Conservation (phyloP, 2,888 invertebrate species). For the Hirtodrosophila alboralis region DNA sequence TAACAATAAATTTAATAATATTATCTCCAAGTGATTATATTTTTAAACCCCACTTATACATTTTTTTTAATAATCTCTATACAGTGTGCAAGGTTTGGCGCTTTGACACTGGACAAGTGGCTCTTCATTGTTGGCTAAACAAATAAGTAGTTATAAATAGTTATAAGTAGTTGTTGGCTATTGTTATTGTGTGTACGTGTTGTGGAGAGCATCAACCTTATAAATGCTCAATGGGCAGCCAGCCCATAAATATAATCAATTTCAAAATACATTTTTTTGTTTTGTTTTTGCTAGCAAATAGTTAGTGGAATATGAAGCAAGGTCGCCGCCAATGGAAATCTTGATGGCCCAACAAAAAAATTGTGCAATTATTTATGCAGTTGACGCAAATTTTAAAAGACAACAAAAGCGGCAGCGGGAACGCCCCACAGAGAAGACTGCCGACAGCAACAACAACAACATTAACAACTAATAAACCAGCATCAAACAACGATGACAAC, state of each 20-base stretch:
- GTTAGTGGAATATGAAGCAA: constrained; percentile 34
- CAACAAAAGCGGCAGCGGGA: constrained; percentile 21
- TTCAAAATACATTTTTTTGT: constrained; percentile 20
- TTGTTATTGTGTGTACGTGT: constrained; percentile 38
- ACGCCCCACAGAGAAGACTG: constrained; percentile 18
- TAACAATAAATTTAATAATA: background rate
- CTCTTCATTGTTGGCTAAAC: constrained; percentile 26
- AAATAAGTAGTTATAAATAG: constrained; percentile 37
- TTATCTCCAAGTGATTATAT: background rate
- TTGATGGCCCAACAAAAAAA: constrained; percentile 21
- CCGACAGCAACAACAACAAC: constrained; percentile 2
- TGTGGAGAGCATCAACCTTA: constrained; percentile 50
- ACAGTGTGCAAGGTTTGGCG: constrained; percentile 31
- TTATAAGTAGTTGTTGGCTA: constrained; percentile 27
- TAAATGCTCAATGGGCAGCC: constrained; percentile 26
- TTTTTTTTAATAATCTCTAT: background rate
- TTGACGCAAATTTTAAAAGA: constrained; percentile 50
- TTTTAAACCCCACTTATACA: background rate
- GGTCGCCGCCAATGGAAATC: constrained; percentile 37
- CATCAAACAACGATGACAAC: constrained; percentile 39
- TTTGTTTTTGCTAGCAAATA: constrained; percentile 20
- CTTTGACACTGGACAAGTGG: constrained; percentile 15
- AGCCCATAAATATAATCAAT: constrained; percentile 30
- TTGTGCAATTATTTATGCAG: constrained; percentile 51
- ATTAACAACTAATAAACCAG: constrained; percentile 9